These are phyloP conservation scores for Brachypodius melanocephalos DNA, from an alignment of 2,113 vertebrate genomes.

Conservation along the genomic window DNA sequence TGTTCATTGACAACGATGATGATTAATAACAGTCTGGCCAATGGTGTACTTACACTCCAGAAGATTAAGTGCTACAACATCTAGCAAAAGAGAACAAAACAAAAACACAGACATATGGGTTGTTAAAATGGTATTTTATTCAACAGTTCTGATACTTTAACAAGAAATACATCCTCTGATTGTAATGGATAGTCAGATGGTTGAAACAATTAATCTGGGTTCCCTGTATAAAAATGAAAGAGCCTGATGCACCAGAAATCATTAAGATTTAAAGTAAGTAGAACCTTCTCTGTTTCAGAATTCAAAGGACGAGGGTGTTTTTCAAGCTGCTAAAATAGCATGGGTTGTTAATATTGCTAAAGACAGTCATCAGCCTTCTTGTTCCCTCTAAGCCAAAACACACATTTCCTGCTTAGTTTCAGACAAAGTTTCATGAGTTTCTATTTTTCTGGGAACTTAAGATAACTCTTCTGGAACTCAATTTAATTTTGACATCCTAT, in stretches of 20 bases:
- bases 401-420: neutral
- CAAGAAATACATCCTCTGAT: conserved; percentile 37
- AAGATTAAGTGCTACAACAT: conserved; percentile 11
- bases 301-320: conserved; percentile 43
- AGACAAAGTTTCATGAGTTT: conserved; percentile 51
- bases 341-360: conserved; percentile 21
- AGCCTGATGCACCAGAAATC: conserved; percentile 31
- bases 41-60: neutral
- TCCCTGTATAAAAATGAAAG: conserved; percentile 47
- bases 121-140: conserved; percentile 50
- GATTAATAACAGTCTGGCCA: conserved; percentile 10
- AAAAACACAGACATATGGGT: conserved; percentile 52
- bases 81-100: conserved; percentile 20
- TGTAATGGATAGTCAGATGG: conserved; percentile 38
- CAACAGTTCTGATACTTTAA: conserved; percentile 22
- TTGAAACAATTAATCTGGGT: conserved; percentile 60
- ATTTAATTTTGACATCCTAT: conserved; percentile 77
- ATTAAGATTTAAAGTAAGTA: conserved; percentile 44
- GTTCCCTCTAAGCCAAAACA: neutral
- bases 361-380: neutral
- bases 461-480: conserved; percentile 72
- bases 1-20: conserved; percentile 33
- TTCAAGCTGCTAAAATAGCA: conserved; percentile 50
- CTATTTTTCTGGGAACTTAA: conserved; percentile 53
- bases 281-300: conserved; percentile 42